A percentile compares a stretch with the other conserved stretches of the same genome.
Evolutionary conservation across 2,113 vertebrate genomes (phyloP).

Genomic region (Cacatua alba): DNA sequence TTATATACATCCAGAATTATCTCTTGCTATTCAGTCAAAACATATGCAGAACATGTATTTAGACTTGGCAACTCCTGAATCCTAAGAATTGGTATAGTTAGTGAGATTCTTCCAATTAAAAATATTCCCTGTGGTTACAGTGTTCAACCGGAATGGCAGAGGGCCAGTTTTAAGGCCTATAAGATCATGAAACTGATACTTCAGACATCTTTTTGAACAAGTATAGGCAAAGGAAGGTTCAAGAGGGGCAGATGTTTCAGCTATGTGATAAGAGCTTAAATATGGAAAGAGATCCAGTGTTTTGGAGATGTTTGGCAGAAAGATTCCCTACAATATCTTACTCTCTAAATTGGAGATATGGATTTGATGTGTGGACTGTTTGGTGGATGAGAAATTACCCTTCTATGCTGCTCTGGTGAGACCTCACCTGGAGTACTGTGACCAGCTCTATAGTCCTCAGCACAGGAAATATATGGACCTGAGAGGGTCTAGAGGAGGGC

Average conservation of each 20-base stretch:
- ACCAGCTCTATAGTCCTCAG: neutral
- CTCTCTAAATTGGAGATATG: neutral
- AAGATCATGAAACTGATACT: neutral
- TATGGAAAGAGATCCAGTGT: neutral
- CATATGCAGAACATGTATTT: neutral
- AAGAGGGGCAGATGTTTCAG: neutral
- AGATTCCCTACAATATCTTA: neutral
- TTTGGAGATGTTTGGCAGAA: neutral
- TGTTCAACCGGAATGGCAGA: neutral
- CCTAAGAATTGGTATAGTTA: neutral
- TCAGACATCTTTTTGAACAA: neutral
- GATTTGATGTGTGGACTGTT: neutral
- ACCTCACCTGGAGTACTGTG: neutral
- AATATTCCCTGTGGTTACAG: neutral
- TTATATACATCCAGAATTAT: neutral
- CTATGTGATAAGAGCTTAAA: neutral
- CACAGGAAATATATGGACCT: neutral
- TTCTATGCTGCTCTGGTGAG: neutral
- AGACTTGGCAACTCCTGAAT: neutral
- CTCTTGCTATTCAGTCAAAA: neutral
- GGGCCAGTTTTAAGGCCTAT: neutral
- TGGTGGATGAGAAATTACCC: neutral
- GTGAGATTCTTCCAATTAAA: neutral
- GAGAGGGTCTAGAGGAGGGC: neutral
- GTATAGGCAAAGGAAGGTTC: neutral